A percentile compares a stretch with the other conserved stretches of the same genome.
Conservation (phyloP, 2,113 vertebrate species). For the Oncorhynchus tshawytscha region DNA sequence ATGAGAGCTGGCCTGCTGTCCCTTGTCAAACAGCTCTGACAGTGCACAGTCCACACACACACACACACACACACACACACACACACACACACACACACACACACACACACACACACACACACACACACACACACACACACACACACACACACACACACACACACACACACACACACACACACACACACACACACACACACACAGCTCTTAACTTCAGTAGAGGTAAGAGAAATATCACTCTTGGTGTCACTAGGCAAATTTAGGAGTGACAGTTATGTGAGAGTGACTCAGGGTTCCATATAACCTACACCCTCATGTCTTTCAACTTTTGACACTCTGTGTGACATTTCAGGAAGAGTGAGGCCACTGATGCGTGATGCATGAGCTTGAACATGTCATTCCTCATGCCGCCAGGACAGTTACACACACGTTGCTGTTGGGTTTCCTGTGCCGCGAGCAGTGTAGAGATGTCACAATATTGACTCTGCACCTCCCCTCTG, state of each 20-base stretch:
- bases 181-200: background rate
- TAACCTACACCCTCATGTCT: conserved; percentile 15
- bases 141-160: background rate
- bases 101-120: background rate
- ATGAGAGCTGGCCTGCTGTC: too few species aligned
- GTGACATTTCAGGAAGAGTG: background rate
- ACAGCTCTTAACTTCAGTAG: background rate
- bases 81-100: background rate
- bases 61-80: background rate
- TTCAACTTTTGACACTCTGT: conserved; percentile 21
- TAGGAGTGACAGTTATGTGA: conserved; percentile 13
- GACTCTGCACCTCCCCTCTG: background rate
- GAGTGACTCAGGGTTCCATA: conserved; percentile 19
- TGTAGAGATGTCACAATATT: conserved; percentile 18
- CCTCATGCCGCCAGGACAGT: conserved; percentile 3
- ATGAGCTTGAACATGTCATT: conserved; percentile 20
- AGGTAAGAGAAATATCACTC: conserved; percentile 14
- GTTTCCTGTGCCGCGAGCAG: background rate
- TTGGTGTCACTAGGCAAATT: conserved; percentile 29
- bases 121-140: background rate
- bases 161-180: background rate
- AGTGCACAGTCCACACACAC: background rate
- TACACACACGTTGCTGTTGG: background rate
- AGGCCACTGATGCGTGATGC: background rate
- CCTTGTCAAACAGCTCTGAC: too few species aligned